These are phyloP conservation scores for Eulithis prunata DNA, from an alignment of 2,888 invertebrate genomes.

Conservation along the genomic window DNA sequence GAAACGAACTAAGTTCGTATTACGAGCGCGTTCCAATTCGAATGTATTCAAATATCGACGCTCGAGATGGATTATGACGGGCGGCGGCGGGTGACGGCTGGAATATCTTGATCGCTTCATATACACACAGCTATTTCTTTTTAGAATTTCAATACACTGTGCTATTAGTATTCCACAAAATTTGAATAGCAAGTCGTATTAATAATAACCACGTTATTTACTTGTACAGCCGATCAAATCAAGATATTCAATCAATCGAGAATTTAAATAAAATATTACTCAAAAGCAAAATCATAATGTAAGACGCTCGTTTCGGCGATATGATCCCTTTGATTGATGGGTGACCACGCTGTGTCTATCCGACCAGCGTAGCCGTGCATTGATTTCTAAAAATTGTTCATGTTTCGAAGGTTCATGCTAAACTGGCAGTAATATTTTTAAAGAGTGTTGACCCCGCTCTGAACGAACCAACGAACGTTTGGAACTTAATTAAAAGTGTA, in stretches of 20 bases:
- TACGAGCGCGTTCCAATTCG: slow-evolving; percentile 80
- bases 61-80: slow-evolving; percentile 76
- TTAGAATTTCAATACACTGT: slow-evolving; percentile 43
- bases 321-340: slow-evolving; percentile 84
- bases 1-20: slow-evolving; percentile 80
- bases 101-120: slow-evolving; percentile 66
- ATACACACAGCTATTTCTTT: slow-evolving; percentile 46
- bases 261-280: slow-evolving; percentile 83
- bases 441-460: slow-evolving; percentile 78
- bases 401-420: slow-evolving; percentile 52
- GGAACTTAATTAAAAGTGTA: slow-evolving; percentile 80
- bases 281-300: slow-evolving; percentile 80
- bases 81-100: slow-evolving; percentile 61
- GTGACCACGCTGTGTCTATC: slow-evolving; percentile 74
- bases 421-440: slow-evolving; percentile 60
- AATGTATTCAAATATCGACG: slow-evolving; percentile 81
- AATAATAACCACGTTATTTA: slow-evolving; percentile 48
- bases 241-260: slow-evolving; percentile 78
- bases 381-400: slow-evolving; percentile 33
- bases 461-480: slow-evolving; percentile 56
- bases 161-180: slow-evolving; percentile 41
- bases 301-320: slow-evolving; percentile 76
- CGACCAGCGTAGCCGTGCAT: slow-evolving; percentile 49
- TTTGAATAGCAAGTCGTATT: slow-evolving; percentile 68
- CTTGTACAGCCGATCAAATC: slow-evolving; percentile 59